Evolutionary conservation across 2,113 vertebrate genomes (phyloP).

Genomic region (Xenotilapia longispinis): DNA sequence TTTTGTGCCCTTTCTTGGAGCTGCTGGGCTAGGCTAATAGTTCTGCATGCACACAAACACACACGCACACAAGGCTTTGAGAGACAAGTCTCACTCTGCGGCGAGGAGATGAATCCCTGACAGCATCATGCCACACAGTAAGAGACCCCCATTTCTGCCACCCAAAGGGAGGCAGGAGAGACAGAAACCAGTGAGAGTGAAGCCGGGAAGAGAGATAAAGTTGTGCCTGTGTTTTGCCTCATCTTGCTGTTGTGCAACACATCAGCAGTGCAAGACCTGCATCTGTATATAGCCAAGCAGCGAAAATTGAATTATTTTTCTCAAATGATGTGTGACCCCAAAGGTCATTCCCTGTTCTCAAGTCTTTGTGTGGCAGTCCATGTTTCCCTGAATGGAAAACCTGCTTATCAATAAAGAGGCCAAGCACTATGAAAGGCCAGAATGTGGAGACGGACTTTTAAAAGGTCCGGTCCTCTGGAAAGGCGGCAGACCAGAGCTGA

Average conservation of each 20-base stretch:
- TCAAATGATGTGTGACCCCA: slow-evolving; percentile 42
- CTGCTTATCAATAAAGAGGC: slow-evolving; percentile 60
- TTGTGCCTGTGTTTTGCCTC: neutral
- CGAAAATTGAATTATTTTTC: slow-evolving; percentile 49
- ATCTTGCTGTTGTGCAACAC: neutral
- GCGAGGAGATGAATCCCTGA: slow-evolving; percentile 18
- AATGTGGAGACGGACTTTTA: slow-evolving; percentile 32
- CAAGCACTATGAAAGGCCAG: slow-evolving; percentile 37
- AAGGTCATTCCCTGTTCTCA: slow-evolving; percentile 51
- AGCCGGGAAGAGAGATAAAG: neutral
- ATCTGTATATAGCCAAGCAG: slow-evolving; percentile 15
- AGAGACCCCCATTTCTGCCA: slow-evolving; percentile 42
- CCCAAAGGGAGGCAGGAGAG: slow-evolving; percentile 9
- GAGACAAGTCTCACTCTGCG: slow-evolving; percentile 31
- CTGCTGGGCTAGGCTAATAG: slow-evolving; percentile 51
- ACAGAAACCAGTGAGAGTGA: neutral
- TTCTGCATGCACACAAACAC: neutral
- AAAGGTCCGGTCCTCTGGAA: slow-evolving; percentile 9
- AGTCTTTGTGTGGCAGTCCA: slow-evolving; percentile 38
- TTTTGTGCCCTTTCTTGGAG: slow-evolving; percentile 34
- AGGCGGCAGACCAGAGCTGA: neutral
- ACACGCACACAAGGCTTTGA: neutral
- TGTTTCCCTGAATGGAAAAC: slow-evolving; percentile 51
- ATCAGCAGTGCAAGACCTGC: slow-evolving; percentile 1
- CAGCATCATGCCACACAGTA: slow-evolving; percentile 33